These are phyloP conservation scores for Psittacula cyanocephala DNA, from an alignment of 2,113 vertebrate genomes.

Conservation along the genomic window DNA sequence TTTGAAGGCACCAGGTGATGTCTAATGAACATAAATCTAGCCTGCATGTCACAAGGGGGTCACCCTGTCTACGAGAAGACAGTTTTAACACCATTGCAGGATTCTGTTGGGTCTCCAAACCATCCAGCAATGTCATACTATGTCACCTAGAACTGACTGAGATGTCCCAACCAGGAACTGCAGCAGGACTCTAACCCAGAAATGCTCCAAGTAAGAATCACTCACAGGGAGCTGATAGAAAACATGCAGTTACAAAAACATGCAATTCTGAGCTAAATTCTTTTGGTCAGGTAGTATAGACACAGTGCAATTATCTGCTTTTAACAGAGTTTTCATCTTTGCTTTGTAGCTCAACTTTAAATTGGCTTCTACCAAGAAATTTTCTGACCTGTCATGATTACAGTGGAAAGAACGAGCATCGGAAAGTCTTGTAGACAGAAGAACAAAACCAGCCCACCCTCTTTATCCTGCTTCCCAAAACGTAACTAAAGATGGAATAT, in stretches of 20 bases:
- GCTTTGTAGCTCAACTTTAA: background rate
- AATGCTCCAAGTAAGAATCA: background rate
- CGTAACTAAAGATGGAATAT: background rate
- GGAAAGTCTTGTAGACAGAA: background rate
- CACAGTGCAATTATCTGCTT: background rate
- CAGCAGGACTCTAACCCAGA: background rate
- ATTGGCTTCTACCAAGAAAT: background rate
- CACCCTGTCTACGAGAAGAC: accelerated
- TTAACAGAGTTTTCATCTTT: background rate
- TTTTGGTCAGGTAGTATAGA: background rate
- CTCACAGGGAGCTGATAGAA: background rate
- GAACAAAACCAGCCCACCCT: background rate
- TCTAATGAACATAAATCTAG: background rate
- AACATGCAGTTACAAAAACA: background rate
- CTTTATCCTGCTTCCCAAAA: background rate
- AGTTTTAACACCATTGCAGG: accelerated
- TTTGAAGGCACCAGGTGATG: background rate
- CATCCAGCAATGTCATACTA: background rate
- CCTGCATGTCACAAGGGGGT: background rate
- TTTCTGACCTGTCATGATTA: background rate
- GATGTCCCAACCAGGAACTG: background rate
- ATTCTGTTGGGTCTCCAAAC: background rate
- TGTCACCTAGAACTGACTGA: background rate
- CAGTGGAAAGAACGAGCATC: background rate
- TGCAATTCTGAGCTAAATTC: background rate